Evolutionary conservation across 2,113 vertebrate genomes (phyloP).

Genomic region (Conger conger): DNA sequence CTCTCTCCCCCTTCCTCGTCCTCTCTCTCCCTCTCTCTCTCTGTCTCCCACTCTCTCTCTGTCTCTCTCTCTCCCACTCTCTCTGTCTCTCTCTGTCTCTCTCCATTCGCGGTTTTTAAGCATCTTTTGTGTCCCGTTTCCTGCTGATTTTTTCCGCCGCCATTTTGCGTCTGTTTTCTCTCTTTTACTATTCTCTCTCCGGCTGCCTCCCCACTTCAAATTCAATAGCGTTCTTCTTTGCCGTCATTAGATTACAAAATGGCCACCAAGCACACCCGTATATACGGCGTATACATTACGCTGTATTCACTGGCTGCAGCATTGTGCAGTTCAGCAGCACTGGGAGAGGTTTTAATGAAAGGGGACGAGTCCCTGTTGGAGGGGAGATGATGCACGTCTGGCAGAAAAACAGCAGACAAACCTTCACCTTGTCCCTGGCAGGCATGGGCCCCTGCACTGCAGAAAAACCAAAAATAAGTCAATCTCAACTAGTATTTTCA

Average conservation of each 20-base stretch:
- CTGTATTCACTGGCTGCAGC: not conserved
- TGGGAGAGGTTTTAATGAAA: conserved; percentile 3
- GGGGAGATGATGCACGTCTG: conserved; percentile 1
- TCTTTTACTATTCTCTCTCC: not conserved
- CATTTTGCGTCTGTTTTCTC: no score
- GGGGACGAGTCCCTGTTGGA: conserved; percentile 5
- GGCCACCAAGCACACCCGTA: not conserved
- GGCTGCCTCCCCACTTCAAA: not conserved
- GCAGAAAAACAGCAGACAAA: not conserved
- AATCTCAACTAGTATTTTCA: no score
- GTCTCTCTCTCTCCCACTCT: not conserved
- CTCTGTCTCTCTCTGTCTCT: no score
- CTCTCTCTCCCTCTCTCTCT: not conserved
- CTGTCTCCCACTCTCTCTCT: not conserved
- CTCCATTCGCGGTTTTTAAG: no score
- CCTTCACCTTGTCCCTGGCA: not conserved
- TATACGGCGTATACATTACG: no score
- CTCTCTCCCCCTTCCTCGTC: not conserved
- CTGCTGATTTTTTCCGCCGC: no score
- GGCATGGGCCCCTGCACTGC: not conserved
- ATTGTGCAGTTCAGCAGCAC: not conserved
- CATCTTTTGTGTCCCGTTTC: no score
- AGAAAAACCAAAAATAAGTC: no score
- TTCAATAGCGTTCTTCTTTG: not conserved
- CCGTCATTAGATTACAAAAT: not conserved